A percentile compares a stretch with the other conserved stretches of the same genome.
Conservation (phyloP, 2,113 vertebrate genomes). For the Leucosticte australis region DNA sequence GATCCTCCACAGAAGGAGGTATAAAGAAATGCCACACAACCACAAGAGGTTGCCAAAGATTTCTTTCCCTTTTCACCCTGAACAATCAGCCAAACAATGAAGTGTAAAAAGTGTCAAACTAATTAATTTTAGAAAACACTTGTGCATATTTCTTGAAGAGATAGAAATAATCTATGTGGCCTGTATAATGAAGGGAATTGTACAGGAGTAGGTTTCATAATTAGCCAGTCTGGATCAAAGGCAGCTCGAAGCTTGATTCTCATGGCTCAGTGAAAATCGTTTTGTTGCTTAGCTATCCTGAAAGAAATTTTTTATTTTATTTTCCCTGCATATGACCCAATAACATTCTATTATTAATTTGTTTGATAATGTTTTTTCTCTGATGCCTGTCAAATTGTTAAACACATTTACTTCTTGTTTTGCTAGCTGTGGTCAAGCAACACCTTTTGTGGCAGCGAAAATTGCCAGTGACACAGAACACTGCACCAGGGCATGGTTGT, state of each 20-base stretch:
- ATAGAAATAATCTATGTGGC: background rate
- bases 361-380: background rate
- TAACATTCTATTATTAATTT: background rate
- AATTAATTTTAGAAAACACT: background rate
- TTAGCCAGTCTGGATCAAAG: background rate
- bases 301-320: background rate
- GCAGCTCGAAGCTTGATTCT: background rate
- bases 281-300: background rate
- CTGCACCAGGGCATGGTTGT: background rate
- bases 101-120: background rate
- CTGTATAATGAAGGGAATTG: background rate
- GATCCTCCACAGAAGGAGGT: background rate
- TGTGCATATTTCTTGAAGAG: background rate
- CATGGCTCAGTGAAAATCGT: background rate
- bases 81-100: background rate
- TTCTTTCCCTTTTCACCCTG: background rate
- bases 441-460: background rate
- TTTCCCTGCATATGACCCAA: background rate
- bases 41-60: background rate
- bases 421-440: background rate
- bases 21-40: background rate
- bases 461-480: background rate
- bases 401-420: background rate
- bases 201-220: background rate
- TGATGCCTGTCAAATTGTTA: background rate